These are phyloP conservation scores for Emmelina monodactyla DNA, from an alignment of 2,888 invertebrate genomes.

Conservation along the genomic window DNA sequence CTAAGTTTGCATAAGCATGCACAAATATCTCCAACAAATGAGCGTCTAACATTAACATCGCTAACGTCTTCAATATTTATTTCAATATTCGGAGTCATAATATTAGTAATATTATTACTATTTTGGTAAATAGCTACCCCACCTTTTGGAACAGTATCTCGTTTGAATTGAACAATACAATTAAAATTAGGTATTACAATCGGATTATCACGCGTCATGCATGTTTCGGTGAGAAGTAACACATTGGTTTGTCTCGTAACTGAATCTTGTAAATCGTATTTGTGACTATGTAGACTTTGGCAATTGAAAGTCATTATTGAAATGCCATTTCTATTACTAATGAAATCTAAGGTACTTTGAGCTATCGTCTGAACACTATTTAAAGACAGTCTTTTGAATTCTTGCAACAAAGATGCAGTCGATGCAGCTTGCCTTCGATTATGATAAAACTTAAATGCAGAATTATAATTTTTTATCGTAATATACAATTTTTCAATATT, in stretches of 20 bases:
- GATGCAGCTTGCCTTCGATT: constrained; percentile 11
- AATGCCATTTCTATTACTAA: constrained; percentile 15
- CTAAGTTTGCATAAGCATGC: too few relatives aligned
- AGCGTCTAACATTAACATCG: too few relatives aligned
- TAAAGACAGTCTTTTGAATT: constrained; percentile 17
- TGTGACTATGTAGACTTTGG: constrained; percentile 14
- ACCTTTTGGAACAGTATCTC: constrained; percentile 15
- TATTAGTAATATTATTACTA: constrained; percentile 13
- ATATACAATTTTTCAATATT: constrained; percentile 13
- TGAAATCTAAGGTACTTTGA: constrained; percentile 15
- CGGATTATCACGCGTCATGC: constrained; percentile 16
- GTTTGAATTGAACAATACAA: constrained; percentile 13
- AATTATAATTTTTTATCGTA: constrained; percentile 5
- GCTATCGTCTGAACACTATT: constrained; percentile 16
- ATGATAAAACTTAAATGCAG: constrained; percentile 10
- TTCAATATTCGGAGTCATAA: constrained; percentile 20
- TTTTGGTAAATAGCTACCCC: constrained; percentile 22
- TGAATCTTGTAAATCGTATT: constrained; percentile 14
- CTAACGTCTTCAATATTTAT: constrained; percentile 18
- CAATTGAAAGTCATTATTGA: constrained; percentile 14
- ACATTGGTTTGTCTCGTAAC: constrained; percentile 11
- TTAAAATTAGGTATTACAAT: constrained; percentile 20
- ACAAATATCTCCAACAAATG: too few relatives aligned
- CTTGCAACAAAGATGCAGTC: constrained; percentile 12
- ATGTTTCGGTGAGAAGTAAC: constrained; percentile 18